Base-by-base conservation (phyloP, 2,888 invertebrate species). In the Busseola fusca region DNA sequence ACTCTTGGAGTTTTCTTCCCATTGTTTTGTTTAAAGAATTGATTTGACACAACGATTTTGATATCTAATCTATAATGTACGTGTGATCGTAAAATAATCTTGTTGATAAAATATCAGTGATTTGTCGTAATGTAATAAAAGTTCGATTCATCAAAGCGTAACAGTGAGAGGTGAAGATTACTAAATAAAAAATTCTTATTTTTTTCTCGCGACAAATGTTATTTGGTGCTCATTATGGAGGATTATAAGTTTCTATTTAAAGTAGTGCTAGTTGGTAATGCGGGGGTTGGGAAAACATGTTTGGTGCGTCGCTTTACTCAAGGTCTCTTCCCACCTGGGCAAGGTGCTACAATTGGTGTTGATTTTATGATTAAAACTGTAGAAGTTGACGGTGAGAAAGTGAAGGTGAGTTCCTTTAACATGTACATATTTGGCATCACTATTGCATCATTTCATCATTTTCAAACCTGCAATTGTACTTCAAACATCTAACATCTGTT, bases 351-450 rank as follows among this genome's bases (percentile, higher is more conserved):
- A 5, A 99, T 99, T 88, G 99, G 99, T 72, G 99, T 99, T 40
- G 99, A 99, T 96, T 99, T 99, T 93, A 99, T 99, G 99, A 99
- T 99, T 79, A 99, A 99, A 96, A 99, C 99, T 68, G 98, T 99
- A 14, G 99, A 99, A 96, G 98, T 99, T 72, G 99, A 98, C 88
- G 98, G 98, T 90, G 98, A 98, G 94, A 98, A 98, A 97, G 98
- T 98, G 87, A 98, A 98, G 97, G 98, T 98, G 96, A 93, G 90
- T 84, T 72, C 81, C 64, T 74, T 67, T 66, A 66, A 60, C 60
- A 74, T 76, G 64, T 78, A 81, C 83, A 75, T 86, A 86, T 88
- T 88, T 81, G 86, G 84, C 74, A 80, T 82, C 27, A 69, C 80
- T 84, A 84, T 91, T 92, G 88, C 90, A 87, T 91, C 88, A 91